Evolutionary conservation across 2,888 invertebrate species (phyloP).

Genomic region (Agonopterix alstromeriana): DNA sequence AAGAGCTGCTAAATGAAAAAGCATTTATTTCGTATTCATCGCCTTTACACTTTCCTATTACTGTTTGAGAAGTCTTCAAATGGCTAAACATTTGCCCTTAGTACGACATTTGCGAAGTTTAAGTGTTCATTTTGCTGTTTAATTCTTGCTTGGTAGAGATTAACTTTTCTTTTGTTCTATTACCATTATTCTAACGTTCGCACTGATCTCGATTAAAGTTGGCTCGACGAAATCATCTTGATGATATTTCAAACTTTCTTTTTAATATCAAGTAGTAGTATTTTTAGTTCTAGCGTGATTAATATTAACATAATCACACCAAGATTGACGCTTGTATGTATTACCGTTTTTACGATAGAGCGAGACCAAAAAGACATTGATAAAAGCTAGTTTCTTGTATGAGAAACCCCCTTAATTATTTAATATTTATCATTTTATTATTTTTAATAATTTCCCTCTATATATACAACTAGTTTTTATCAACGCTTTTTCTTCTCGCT

Average conservation of each 20-base stretch:
- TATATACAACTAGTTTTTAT: too few species aligned
- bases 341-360: too few species aligned
- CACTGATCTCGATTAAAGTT: not conserved
- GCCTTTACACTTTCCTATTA: slow-evolving; percentile 24
- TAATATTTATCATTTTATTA: too few species aligned
- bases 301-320: too few species aligned
- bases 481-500: too few species aligned
- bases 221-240: not conserved
- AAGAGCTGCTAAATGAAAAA: slow-evolving; percentile 54
- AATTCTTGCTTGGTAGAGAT: slow-evolving; percentile 1
- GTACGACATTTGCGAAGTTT: slow-evolving; percentile 6
- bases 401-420: too few species aligned
- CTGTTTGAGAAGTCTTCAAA: slow-evolving; percentile 26
- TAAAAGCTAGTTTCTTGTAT: too few species aligned
- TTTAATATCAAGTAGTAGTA: too few species aligned
- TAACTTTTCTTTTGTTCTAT: not conserved
- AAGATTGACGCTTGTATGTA: too few species aligned
- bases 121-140: not conserved
- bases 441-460: too few species aligned
- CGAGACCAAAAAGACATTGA: too few species aligned
- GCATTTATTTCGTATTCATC: slow-evolving; percentile 47
- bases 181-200: not conserved
- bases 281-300: too few species aligned
- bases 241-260: not conserved
- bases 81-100: slow-evolving; percentile 15